Evolutionary conservation across 2,113 vertebrate species (phyloP), one percentile per base, ranked within the genome.

Genomic region (Rhodinocichla rosea): DNA sequence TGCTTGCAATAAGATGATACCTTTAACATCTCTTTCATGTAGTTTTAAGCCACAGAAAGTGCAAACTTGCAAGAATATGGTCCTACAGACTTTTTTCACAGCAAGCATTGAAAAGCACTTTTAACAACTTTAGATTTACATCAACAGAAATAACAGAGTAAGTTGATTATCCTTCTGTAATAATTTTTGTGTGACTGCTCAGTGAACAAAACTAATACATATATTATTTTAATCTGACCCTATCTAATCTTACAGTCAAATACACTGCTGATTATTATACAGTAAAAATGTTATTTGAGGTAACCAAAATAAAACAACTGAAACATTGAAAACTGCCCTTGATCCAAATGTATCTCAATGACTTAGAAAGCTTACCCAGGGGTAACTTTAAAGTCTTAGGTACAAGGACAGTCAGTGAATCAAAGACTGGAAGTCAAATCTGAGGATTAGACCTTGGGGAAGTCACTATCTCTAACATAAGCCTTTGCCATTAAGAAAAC

Each of bases 221-320:
- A 23, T 10, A 55, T 74, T 68, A 57, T 71, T 90, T 90, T 88
- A 10, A 56, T 42, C 50, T 83, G 37, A 21, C 49, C 15, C 40
- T 95, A 69, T 90, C 75, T 93, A 91, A 94, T 76, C 87, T 69
- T 69, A 40, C n/a, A 81, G 55, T 53, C 44, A 91, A 91, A 87
- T 57, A 89, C 19, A 40, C 17, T 52, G 23, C 12, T 53, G 40
- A 35, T 87, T 84, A 69, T 35, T 69, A 37, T 1, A 59, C 12
- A 74, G 52, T 37, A 90, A 92, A 76, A 19, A 85, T 0, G 1
- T 32, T 63, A 37, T 68, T 89, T 24, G 22, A 88, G 71, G 27
- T 70, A 86, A 88, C 35, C 24, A 62, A 80, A 79, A 95, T 69
- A 85, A 91, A 94, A 64, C 6, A 59, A 17, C 30, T 55, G 47